Percentiles rank a stretch among this genome's conserved stretches.
Conservation (phyloP, 2,888 invertebrate species). For the Coenonympha glycerion region DNA sequence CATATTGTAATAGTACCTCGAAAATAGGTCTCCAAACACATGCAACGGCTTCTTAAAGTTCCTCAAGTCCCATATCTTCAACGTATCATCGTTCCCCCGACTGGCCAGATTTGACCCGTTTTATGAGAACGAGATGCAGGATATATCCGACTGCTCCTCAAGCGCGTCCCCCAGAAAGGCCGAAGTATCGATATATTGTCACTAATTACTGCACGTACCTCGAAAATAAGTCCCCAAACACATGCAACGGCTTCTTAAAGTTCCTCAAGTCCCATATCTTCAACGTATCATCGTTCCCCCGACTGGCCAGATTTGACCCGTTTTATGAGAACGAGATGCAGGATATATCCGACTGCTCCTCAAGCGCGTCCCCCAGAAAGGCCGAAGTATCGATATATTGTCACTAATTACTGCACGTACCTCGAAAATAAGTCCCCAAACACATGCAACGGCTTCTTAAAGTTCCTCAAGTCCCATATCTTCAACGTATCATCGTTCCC, state of each 20-base stretch:
- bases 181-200: too few relatives aligned
- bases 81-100: constrained; percentile 91
- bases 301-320: constrained; percentile 83
- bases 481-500: constrained; percentile 96
- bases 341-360: constrained; percentile 85
- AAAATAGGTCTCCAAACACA: constrained; percentile 81
- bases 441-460: constrained; percentile 84
- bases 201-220: too few relatives aligned
- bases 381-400: too few relatives aligned
- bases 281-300: constrained; percentile 93
- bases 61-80: constrained; percentile 96
- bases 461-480: constrained; percentile 92
- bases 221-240: constrained; percentile 83
- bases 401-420: too few relatives aligned
- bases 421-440: constrained; percentile 85
- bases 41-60: constrained; percentile 86
- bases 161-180: constrained; percentile 90
- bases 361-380: constrained; percentile 88
- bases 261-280: constrained; percentile 95
- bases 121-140: constrained; percentile 91
- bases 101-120: constrained; percentile 86
- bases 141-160: constrained; percentile 84
- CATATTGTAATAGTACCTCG: too few relatives aligned
- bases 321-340: constrained; percentile 92
- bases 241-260: constrained; percentile 85